Evolutionary conservation across 2,888 invertebrate species (phyloP), one percentile per base, ranked within the genome.

Genomic region (Epinotia brunnichana): DNA sequence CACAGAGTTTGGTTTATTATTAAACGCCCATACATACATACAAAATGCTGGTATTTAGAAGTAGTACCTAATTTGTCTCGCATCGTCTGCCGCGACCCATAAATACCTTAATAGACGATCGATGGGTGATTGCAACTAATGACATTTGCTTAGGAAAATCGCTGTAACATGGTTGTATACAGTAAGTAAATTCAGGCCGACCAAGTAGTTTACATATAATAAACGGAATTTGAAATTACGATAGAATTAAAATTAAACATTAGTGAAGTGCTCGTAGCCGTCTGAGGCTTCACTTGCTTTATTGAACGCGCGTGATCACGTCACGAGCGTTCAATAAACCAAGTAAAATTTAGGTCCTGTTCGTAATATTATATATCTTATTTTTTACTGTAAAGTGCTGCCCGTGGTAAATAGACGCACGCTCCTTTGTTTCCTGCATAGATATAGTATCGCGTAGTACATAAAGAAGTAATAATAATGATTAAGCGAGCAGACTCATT

Each of bases 71-170:
- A 54, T 19, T 64, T 19, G 53, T 53, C 54, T 54, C 19, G 56
- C 15, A 56, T 56, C 7, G 51, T 48, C n/a, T 17, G 48, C 64
- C 19, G 19, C 41, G 63, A 48, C 54, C 54, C 19, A 64, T 39
- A 64, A 64, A 64, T 54, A 35, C 19, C n/a, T 53, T 13, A 59
- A 35, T 9, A 19, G 35, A n/a, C 35, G 54, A 66, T 66, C 64
- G 64, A 66, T 66, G 21, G 19, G 41, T 56, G 64, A 66, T 21
- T 41, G 64, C 54, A 54, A 21, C 54, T 54, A 66, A 66, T 54
- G 54, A 41, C 41, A 66, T 66, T 66, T 66, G 21, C 39, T 21
- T 54, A n/a, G 39, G 54, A 10, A 66, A 41, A 54, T 39, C 41
- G 41, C 39, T 56, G 54, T 54, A 2, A 15, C 39, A 54, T 54